A percentile compares a stretch with the other conserved stretches of the same genome.
phyloP scores from a whole-genome alignment of 2,113 vertebrate genomes.

The Acrocephalus arundinaceus region DNA sequence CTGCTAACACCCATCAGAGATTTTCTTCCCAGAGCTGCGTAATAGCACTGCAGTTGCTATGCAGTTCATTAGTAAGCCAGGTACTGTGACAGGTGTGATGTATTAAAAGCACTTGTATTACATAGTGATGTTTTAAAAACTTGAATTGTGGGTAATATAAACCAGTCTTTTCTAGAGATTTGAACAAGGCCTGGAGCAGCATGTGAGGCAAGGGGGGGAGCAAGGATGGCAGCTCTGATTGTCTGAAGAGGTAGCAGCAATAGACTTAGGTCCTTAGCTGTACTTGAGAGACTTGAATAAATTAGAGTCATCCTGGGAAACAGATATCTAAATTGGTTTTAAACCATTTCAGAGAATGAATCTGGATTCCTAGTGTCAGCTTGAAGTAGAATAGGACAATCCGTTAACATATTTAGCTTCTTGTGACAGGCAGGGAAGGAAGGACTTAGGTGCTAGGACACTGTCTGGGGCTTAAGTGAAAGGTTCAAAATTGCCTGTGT shows the following conservation, averaged over 20 bases:
- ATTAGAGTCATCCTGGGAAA: not conserved
- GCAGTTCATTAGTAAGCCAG: not conserved
- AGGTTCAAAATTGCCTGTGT: not conserved
- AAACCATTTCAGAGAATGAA: not conserved
- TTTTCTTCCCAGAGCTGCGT: not conserved
- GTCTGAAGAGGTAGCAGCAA: not conserved
- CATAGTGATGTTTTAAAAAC: not conserved
- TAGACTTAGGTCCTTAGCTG: not conserved
- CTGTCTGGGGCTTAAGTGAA: not conserved
- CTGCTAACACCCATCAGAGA: not conserved
- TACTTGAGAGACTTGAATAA: not conserved
- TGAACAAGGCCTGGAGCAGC: not conserved
- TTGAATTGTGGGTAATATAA: not conserved
- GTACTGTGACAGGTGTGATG: not conserved
- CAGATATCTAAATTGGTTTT: not conserved
- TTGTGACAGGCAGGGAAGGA: not conserved
- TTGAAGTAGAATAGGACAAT: not conserved
- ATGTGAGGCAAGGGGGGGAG: not conserved
- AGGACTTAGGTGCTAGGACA: not conserved
- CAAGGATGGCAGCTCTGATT: fast-evolving
- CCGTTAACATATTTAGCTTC: not conserved
- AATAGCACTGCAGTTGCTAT: not conserved
- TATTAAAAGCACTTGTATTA: not conserved
- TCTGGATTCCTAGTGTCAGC: not conserved
- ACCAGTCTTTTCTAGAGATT: not conserved